These are phyloP conservation scores for Elymnias hypermnestra DNA, from an alignment of 1,140 invertebrate species.

Conservation along the genomic window DNA sequence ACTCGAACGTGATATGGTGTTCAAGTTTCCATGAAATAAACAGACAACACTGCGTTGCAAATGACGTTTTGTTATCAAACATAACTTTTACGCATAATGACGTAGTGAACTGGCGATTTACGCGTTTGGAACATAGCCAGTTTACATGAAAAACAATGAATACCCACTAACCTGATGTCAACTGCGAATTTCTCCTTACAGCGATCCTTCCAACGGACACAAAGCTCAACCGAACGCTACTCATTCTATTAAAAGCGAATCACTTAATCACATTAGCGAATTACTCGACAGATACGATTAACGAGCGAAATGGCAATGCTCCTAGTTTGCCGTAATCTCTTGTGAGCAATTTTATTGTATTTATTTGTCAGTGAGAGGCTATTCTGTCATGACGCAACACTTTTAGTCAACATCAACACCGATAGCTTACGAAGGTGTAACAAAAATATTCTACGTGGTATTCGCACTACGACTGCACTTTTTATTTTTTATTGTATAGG, in stretches of 20 bases:
- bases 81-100: conserved; percentile 23
- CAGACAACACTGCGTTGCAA: conserved; percentile 17
- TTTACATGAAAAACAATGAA: conserved; percentile 38
- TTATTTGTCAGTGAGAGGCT: conserved; percentile 73
- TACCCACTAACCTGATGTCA: conserved; percentile 64
- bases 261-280: conserved; percentile 51
- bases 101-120: conserved; percentile 41
- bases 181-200: conserved; percentile 60
- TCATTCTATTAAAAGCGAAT: conserved; percentile 43
- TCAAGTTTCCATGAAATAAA: neutral
- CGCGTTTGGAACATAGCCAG: conserved; percentile 46
- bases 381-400: conserved; percentile 73
- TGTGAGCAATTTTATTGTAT: conserved; percentile 66
- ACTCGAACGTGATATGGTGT: neutral
- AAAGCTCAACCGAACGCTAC: conserved; percentile 65
- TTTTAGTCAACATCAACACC: conserved; percentile 69
- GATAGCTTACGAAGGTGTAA: conserved; percentile 17
- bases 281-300: conserved; percentile 37
- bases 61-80: conserved; percentile 63
- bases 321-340: conserved; percentile 40
- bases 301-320: conserved; percentile 57
- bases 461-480: conserved; percentile 49
- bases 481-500: conserved; percentile 57
- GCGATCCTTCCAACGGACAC: conserved; percentile 63
- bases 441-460: conserved; percentile 11